Conservation (phyloP, 2,113 vertebrate genomes). For the Microtus pennsylvanicus region DNA sequence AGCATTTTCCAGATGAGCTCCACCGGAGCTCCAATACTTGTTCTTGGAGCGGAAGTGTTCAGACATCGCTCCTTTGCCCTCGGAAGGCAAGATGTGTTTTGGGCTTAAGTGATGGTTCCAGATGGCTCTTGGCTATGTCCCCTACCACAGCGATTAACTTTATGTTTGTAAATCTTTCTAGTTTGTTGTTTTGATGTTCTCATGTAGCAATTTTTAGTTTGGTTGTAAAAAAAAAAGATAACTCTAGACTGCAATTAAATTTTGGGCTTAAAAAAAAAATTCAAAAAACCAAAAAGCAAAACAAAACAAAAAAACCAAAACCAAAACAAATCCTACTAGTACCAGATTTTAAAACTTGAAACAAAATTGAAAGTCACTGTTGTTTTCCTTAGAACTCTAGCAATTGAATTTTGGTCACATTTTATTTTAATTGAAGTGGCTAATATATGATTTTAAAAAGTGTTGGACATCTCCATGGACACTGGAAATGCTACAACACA, state of each 20-base stretch:
- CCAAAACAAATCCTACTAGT: neutral
- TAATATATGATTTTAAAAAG: slow-evolving; percentile 35
- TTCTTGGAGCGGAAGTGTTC: neutral
- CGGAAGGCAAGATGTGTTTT: neutral
- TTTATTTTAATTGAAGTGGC: slow-evolving; percentile 73
- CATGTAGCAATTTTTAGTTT: neutral
- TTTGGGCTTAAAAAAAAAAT: slow-evolving; percentile 5
- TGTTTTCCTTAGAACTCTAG: slow-evolving; percentile 70
- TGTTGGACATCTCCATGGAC: neutral
- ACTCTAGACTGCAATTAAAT: neutral
- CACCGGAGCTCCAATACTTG: neutral
- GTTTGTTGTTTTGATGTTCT: neutral
- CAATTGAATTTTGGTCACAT: slow-evolving; percentile 53
- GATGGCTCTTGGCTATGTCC: neutral
- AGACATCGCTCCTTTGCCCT: neutral
- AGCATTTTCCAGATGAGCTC: neutral
- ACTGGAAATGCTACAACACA: neutral
- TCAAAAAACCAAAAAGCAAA: neutral
- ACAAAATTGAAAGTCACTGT: slow-evolving; percentile 55
- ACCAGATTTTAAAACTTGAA: slow-evolving; percentile 72
- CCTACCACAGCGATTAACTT: neutral
- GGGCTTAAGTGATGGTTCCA: neutral
- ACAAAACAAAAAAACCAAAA: neutral
- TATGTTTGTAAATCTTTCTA: neutral
- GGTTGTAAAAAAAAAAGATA: neutral